These are phyloP conservation scores for Poicephalus meyeri DNA, from an alignment of 2,113 vertebrate genomes.

Conservation along the genomic window DNA sequence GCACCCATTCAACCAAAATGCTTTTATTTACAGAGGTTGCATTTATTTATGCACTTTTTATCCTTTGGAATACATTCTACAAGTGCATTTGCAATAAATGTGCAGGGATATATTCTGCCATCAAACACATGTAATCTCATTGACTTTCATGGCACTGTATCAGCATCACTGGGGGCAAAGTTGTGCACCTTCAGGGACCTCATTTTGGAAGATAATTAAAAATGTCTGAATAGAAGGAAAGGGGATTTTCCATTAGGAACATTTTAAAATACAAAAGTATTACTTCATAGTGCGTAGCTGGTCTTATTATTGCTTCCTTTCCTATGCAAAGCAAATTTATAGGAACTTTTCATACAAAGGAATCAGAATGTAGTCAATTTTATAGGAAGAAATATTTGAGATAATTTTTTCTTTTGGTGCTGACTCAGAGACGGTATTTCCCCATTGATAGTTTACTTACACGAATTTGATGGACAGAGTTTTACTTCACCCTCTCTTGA, in stretches of 20 bases:
- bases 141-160: neutral
- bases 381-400: neutral
- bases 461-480: neutral
- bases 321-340: neutral
- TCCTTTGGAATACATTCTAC: neutral
- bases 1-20: neutral
- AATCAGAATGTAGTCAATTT: neutral
- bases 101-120: neutral
- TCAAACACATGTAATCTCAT: neutral
- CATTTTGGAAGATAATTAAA: slow-evolving; percentile 12
- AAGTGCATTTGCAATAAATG: neutral
- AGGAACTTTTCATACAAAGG: neutral
- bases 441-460: neutral
- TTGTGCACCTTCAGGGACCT: neutral
- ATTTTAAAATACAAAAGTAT: neutral
- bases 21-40: neutral
- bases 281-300: neutral
- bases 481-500: neutral
- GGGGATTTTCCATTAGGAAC: neutral
- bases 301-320: neutral
- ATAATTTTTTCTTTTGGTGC: neutral
- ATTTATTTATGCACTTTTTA: neutral
- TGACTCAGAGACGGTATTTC: neutral
- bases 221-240: neutral
- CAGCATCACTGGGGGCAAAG: neutral